phyloP scores from a whole-genome alignment of 1,140 invertebrate species.

The Drosophila sturtevanti region DNA sequence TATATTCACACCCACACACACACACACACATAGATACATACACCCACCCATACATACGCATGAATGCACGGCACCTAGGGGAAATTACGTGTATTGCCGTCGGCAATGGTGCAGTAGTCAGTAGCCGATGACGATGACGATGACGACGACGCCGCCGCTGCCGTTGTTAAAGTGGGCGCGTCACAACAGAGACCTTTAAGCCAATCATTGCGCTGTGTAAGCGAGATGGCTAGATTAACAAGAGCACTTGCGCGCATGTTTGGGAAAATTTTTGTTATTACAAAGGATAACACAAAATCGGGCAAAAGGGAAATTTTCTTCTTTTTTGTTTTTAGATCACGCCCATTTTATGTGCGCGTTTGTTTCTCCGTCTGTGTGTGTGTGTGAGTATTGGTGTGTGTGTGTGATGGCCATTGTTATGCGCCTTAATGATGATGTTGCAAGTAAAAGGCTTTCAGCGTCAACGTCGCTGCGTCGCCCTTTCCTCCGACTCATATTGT shows the following conservation, averaged over 20 bases:
- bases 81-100: slow-evolving; percentile 46
- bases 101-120: slow-evolving; percentile 29
- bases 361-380: slow-evolving; percentile 30
- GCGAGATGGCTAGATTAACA: slow-evolving; percentile 33
- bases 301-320: slow-evolving; percentile 56
- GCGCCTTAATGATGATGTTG: slow-evolving; percentile 78
- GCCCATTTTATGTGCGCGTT: slow-evolving; percentile 50
- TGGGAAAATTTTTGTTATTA: slow-evolving; percentile 44
- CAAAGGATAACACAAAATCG: slow-evolving; percentile 15
- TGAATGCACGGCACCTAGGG: not conserved
- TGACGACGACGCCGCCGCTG: not conserved
- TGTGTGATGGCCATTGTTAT: slow-evolving; percentile 65
- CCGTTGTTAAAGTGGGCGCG: slow-evolving; percentile 50
- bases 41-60: slow-evolving; percentile 4
- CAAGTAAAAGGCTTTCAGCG: slow-evolving; percentile 63
- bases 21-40: slow-evolving; percentile 4
- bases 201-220: slow-evolving; percentile 54
- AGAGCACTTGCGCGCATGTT: slow-evolving; percentile 44
- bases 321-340: slow-evolving; percentile 36
- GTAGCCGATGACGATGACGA: slow-evolving; percentile 13
- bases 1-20: slow-evolving; percentile 2
- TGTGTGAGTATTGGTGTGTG: slow-evolving; percentile 19
- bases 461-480: slow-evolving; percentile 28
- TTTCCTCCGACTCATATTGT: not conserved
- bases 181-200: slow-evolving; percentile 25